Base-by-base conservation (phyloP, 2,888 invertebrate genomes). In the Eumacrocentrus americanus region DNA sequence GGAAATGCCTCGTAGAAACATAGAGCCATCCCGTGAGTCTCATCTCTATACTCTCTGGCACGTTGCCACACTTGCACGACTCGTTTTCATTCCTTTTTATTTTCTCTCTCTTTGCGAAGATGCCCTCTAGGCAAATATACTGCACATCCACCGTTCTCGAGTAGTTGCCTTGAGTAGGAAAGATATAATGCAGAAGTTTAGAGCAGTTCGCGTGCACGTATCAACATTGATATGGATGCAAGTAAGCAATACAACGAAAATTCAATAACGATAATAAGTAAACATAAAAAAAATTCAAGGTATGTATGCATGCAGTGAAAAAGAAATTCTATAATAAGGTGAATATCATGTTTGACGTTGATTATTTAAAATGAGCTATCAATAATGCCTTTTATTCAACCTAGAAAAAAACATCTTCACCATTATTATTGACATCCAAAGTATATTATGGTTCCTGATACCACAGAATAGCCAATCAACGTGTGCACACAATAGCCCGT, bases 111-210 rank as follows among this genome's bases (percentile, higher is more conserved):
- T 50, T 67, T 67, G 63, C 68, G 64, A 68, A 67, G 65, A 66
- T 66, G 64, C 64, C 64, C 64, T n/a, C n/a, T 69, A 62, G 64
- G 66, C 66, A 70, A 70, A 70, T 70, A 69, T 68, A 62, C 64
- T 55, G 57, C 60, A 62, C 62, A 64, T 64, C 58, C 55, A 55
- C 51, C 60, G 51, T 65, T 53, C 23, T 40, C 53, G 42, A 53
- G 40, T 53, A 29, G 23, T 40, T 23, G 20, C 20, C 18, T 42
- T 53, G 18, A 53, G 25, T 12, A 12, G 53, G 25, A 25, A 53
- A 53, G 23, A 11, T 23, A 38, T 9, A 38, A 51, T 51, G 38
- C 22, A n/a, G 22, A 38, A 51, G 14, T 51, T 38, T 51, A 20
- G 20, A 38, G 38, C 9, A 38, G 22, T 51, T 37, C 23, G 22